These are phyloP conservation scores for Augiades crinisus DNA, from an alignment of 2,888 invertebrate species.

Conservation along the genomic window DNA sequence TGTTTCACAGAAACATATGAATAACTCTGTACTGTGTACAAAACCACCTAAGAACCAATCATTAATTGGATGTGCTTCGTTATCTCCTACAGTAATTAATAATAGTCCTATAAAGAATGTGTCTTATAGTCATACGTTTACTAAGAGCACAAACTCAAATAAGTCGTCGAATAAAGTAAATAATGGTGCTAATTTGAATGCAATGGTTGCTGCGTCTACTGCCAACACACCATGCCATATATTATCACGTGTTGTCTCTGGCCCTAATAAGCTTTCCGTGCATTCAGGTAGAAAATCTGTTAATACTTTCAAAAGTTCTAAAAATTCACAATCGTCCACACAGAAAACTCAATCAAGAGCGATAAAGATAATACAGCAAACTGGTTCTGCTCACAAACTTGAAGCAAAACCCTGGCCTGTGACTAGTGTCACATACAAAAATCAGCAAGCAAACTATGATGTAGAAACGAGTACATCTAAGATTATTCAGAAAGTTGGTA, in stretches of 20 bases:
- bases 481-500: constrained; percentile 73
- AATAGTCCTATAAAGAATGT: constrained; percentile 69
- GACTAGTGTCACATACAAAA: constrained; percentile 65
- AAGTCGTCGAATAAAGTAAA: constrained; percentile 68
- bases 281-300: constrained; percentile 70
- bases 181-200: constrained; percentile 74
- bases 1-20: constrained; percentile 61
- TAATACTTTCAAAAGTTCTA: constrained; percentile 64
- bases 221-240: constrained; percentile 73
- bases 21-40: constrained; percentile 65
- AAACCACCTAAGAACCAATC: constrained; percentile 69
- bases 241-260: constrained; percentile 71
- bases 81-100: constrained; percentile 60
- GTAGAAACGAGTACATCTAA: constrained; percentile 64
- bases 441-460: constrained; percentile 54
- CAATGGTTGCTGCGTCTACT: constrained; percentile 65
- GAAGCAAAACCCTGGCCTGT: constrained; percentile 69
- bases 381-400: constrained; percentile 62
- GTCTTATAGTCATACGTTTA: constrained; percentile 66
- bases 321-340: constrained; percentile 55
- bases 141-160: constrained; percentile 67
- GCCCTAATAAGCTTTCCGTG: constrained; percentile 74
- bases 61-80: constrained; percentile 62
- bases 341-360: constrained; percentile 74
- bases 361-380: constrained; percentile 80